Evolutionary conservation across 2,888 invertebrate genomes (phyloP).

Genomic region (Archaeoteleia sp.): DNA sequence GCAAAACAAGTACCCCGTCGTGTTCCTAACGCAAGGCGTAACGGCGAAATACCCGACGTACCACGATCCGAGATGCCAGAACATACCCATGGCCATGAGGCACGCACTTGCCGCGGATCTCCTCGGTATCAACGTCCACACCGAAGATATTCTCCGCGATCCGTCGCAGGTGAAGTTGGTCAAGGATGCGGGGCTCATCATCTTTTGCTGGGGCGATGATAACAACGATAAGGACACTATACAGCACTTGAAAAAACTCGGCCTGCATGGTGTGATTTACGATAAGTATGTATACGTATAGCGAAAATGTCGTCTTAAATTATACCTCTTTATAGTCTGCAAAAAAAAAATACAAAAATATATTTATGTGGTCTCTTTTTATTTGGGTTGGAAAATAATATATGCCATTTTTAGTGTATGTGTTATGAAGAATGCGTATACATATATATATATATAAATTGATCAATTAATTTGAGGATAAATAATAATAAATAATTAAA

Average conservation of each 20-base stretch:
- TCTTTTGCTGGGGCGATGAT: constrained; percentile 99
- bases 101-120: constrained; percentile 89
- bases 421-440: too few relatives aligned
- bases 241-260: constrained; percentile 88
- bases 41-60: constrained; percentile 85
- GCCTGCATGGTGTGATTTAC: constrained; percentile 96
- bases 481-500: too few relatives aligned
- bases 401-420: too few relatives aligned
- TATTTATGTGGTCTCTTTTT: too few relatives aligned
- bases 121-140: constrained; percentile 93
- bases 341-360: too few relatives aligned
- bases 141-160: constrained; percentile 92
- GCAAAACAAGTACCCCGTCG: constrained; percentile 97
- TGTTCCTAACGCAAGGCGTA: constrained; percentile 92
- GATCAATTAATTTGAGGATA: too few relatives aligned
- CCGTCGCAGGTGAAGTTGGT: constrained; percentile 87
- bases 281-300: constrained; percentile 90
- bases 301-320: too few relatives aligned
- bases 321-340: too few relatives aligned
- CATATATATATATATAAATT: too few relatives aligned
- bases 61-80: constrained; percentile 88
- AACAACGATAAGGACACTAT: constrained; percentile 92
- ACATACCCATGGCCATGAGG: constrained; percentile 87
- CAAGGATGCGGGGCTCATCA: constrained; percentile 86
- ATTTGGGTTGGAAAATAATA: too few relatives aligned